Percentiles rank a stretch among this genome's conserved stretches.
Evolutionary conservation across 2,888 invertebrate species (phyloP).

Genomic region (Hylaea fasciaria): DNA sequence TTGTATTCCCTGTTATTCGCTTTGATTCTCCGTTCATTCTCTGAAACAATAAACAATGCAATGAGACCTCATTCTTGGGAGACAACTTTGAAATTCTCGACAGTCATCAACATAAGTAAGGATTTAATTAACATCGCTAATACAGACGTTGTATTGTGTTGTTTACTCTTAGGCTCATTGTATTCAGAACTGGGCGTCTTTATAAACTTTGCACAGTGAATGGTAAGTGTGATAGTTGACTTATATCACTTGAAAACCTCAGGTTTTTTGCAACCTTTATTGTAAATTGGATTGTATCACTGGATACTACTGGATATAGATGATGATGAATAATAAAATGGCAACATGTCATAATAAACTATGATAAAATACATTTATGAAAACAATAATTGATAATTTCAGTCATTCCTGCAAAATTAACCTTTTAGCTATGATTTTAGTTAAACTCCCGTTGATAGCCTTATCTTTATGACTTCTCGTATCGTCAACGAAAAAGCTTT

Average conservation of each 20-base stretch:
- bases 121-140: slow-evolving; percentile 39
- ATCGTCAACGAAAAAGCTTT: background rate
- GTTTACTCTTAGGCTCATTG: slow-evolving; percentile 17
- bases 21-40: slow-evolving; percentile 98
- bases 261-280: background rate
- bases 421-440: background rate
- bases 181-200: slow-evolving; percentile 1
- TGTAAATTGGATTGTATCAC: background rate
- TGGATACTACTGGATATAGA: too few species aligned
- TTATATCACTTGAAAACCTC: background rate
- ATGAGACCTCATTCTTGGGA: slow-evolving; percentile 33
- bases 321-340: too few species aligned
- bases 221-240: background rate
- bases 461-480: slow-evolving; percentile 5
- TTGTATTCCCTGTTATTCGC: slow-evolving; percentile 98
- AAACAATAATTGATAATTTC: too few species aligned
- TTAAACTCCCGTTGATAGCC: background rate
- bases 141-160: slow-evolving; percentile 32
- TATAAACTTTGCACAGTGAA: background rate
- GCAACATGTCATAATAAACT: too few species aligned
- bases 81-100: slow-evolving; percentile 21
- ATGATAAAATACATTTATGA: too few species aligned
- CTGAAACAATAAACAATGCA: slow-evolving; percentile 87
- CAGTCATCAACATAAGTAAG: slow-evolving; percentile 31
- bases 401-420: background rate